phyloP scores from a whole-genome alignment of 2,888 invertebrate genomes.

The Graphium colonna region DNA sequence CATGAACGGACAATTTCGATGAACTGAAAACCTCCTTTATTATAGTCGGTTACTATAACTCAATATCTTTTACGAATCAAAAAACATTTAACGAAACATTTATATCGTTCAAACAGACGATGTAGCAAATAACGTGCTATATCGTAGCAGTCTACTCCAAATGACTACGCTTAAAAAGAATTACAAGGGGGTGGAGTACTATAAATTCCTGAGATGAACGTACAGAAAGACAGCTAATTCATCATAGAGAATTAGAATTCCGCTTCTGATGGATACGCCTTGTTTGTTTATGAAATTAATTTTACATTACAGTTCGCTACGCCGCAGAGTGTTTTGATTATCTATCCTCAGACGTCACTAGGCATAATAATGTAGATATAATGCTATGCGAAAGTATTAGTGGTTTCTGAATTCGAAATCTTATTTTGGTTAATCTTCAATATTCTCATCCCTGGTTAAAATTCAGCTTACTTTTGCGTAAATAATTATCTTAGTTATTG shows the following conservation, averaged over 20 bases:
- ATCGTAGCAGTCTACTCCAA: not conserved
- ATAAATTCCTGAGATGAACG: conserved; percentile 19
- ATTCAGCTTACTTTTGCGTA: too few species aligned
- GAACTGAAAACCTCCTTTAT: too few species aligned
- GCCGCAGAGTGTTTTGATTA: not conserved
- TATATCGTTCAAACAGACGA: not conserved
- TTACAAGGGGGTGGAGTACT: conserved; percentile 9
- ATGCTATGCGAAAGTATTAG: too few species aligned
- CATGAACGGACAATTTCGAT: too few species aligned
- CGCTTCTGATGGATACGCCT: conserved; percentile 14
- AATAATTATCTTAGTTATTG: too few species aligned
- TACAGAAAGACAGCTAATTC: conserved; percentile 17
- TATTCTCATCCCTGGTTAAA: too few species aligned
- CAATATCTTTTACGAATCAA: too few species aligned
- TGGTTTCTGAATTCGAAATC: too few species aligned
- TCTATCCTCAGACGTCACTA: not conserved
- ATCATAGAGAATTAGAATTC: conserved; percentile 20
- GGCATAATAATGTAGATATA: too few species aligned
- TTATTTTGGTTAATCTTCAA: too few species aligned
- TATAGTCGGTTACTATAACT: too few species aligned
- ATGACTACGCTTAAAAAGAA: conserved; percentile 16
- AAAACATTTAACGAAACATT: too few species aligned
- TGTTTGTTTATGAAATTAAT: conserved; percentile 15
- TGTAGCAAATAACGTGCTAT: not conserved
- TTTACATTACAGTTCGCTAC: not conserved